These are phyloP conservation scores for Porites evermanni DNA, from an alignment of 92 coral and sea anemone species.

Conservation along the genomic window DNA sequence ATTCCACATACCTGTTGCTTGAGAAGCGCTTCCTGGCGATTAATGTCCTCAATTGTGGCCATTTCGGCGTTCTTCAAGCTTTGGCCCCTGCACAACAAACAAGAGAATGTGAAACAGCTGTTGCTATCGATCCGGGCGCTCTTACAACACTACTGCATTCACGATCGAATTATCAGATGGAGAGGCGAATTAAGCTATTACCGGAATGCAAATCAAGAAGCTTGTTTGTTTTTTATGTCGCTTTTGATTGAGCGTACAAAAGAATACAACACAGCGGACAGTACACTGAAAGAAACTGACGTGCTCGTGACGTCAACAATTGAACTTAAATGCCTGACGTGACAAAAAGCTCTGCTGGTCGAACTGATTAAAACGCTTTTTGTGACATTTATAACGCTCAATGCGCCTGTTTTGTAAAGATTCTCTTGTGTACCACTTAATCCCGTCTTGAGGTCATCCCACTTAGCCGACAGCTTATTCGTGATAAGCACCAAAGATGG, in stretches of 20 bases:
- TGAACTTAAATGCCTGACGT: not conserved
- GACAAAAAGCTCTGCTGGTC: not conserved
- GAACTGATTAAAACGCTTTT: not conserved
- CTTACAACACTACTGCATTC: not conserved
- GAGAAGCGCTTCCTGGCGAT: conserved; percentile 59
- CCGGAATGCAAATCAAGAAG: conserved; percentile 70
- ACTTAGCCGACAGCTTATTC: conserved; percentile 11
- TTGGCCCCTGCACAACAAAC: conserved; percentile 27
- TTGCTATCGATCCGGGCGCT: not conserved
- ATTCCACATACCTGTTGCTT: conserved; percentile 63
- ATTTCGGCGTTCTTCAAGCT: conserved; percentile 21
- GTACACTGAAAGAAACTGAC: conserved; percentile 26
- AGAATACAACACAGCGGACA: conserved; percentile 27
- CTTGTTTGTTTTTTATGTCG: conserved; percentile 62
- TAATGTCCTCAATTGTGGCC: conserved; percentile 66
- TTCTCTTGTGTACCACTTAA: conserved; percentile 1
- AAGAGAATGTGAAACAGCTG: conserved; percentile 40
- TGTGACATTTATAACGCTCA: not conserved
- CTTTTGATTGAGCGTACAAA: conserved; percentile 39
- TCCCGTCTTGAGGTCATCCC: conserved; percentile 22
- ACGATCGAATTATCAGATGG: conserved; percentile 31
- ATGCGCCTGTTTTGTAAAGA: conserved; percentile 8
- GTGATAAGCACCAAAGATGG: conserved; percentile 20
- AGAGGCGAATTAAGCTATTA: conserved; percentile 40
- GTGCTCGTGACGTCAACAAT: conserved; percentile 49